Evolutionary conservation across 2,797 vertebrate genomes (phyloP).

Genomic region (Cygnus olor): DNA sequence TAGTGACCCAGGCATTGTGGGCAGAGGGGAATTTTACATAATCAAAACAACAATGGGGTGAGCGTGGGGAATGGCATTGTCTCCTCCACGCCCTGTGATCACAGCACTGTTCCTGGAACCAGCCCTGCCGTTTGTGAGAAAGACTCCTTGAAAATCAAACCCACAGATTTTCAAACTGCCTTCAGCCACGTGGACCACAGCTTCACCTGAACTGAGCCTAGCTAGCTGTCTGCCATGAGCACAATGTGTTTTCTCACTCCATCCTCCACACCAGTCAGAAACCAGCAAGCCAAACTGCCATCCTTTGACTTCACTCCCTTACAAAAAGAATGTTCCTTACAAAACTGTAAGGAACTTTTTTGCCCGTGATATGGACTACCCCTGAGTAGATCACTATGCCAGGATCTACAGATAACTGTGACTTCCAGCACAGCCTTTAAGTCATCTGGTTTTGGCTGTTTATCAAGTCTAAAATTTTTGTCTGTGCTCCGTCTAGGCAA

Average conservation of each 20-base stretch:
- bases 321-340: not conserved
- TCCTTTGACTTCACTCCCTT: not conserved
- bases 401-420: not conserved
- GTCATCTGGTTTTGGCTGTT: not conserved
- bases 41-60: constrained; percentile 42
- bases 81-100: constrained; percentile 9
- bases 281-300: not conserved
- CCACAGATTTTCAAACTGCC: not conserved
- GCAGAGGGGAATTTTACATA: constrained; percentile 50
- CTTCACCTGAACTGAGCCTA: not conserved
- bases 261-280: not conserved
- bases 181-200: not conserved
- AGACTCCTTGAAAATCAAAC: constrained; percentile 7
- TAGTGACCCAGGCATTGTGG: not conserved
- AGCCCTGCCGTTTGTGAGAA: not conserved
- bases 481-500: not conserved
- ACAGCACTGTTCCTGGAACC: constrained; percentile 42
- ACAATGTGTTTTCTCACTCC: accelerated
- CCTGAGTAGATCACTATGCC: not conserved
- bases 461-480: not conserved
- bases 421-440: not conserved
- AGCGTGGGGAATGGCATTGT: not conserved
- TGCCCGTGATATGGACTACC: not conserved
- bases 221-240: not conserved
- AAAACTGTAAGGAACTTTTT: not conserved